Conservation (phyloP, 1,140 invertebrate species). For the Ooceraea biroi region DNA sequence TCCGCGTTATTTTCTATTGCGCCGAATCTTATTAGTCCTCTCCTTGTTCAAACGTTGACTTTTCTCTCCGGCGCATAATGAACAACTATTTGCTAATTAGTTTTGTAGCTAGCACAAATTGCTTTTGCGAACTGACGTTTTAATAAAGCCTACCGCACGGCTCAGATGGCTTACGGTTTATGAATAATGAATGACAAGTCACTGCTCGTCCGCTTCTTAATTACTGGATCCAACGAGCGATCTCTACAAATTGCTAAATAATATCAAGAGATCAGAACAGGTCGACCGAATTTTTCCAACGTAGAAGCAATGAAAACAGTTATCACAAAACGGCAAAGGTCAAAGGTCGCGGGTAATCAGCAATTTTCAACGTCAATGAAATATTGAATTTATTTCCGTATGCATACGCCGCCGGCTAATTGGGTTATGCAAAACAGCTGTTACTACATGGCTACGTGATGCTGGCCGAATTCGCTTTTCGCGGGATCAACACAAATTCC, state of each 20-base stretch:
- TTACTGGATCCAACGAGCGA: not conserved
- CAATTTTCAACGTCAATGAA: constrained; percentile 19
- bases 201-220: constrained; percentile 29
- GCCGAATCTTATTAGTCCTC: not conserved
- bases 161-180: constrained; percentile 18
- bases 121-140: constrained; percentile 13
- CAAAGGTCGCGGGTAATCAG: not conserved
- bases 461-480: constrained; percentile 32
- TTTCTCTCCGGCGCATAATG: not conserved
- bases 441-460: constrained; percentile 56
- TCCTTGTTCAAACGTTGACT: not conserved
- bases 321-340: not conserved
- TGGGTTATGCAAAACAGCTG: constrained; percentile 78
- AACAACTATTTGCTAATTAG: constrained; percentile 16
- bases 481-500: constrained; percentile 25
- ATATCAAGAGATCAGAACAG: not conserved
- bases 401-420: constrained; percentile 68
- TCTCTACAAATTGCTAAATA: constrained; percentile 20
- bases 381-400: constrained; percentile 69
- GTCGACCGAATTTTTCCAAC: not conserved
- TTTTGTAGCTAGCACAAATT: not conserved
- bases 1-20: not conserved
- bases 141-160: constrained; percentile 28
- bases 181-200: constrained; percentile 46
- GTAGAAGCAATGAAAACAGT: not conserved